Percentiles rank a stretch among this genome's conserved stretches.
Evolutionary conservation across 2,888 invertebrate genomes (phyloP).

Genomic region (Nycteola revayana): DNA sequence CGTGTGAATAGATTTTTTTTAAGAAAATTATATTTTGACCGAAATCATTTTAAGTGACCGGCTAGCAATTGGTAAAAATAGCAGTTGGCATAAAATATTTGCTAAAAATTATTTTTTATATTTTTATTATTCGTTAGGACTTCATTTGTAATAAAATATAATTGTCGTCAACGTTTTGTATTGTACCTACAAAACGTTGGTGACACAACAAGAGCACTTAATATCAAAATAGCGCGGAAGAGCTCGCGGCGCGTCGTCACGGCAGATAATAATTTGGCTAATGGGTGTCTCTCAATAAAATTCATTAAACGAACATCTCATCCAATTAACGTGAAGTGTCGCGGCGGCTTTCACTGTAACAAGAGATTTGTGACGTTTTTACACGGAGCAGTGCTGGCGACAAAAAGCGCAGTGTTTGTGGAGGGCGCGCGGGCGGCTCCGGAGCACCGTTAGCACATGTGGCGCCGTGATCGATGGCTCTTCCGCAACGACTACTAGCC

Average conservation of each 20-base stretch:
- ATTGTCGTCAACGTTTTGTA: too few species aligned
- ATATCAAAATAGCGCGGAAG: slow-evolving; percentile 11
- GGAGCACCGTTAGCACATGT: slow-evolving; percentile 54
- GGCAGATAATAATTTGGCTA: slow-evolving; percentile 37
- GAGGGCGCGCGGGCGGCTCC: slow-evolving; percentile 25
- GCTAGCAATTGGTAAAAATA: too few species aligned
- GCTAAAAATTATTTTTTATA: too few species aligned
- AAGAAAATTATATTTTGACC: too few species aligned
- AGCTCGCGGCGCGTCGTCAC: slow-evolving; percentile 10
- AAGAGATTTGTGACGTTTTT: slow-evolving; percentile 28
- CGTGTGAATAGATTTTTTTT: too few species aligned
- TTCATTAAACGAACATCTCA: slow-evolving; percentile 37
- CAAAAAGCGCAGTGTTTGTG: slow-evolving; percentile 39
- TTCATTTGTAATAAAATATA: too few species aligned
- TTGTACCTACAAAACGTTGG: too few species aligned
- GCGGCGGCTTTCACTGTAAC: slow-evolving; percentile 39
- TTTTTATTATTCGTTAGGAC: too few species aligned
- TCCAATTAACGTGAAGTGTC: slow-evolving; percentile 42
- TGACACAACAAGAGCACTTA: slow-evolving; percentile 4
- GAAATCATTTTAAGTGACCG: too few species aligned
- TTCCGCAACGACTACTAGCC: slow-evolving; percentile 32
- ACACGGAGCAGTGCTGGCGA: slow-evolving; percentile 10
- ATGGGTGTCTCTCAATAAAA: slow-evolving; percentile 36
- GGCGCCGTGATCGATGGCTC: slow-evolving; percentile 29
- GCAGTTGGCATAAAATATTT: too few species aligned